phyloP scores from a whole-genome alignment of 1,140 invertebrate genomes.

The Heliconius nattereri region DNA sequence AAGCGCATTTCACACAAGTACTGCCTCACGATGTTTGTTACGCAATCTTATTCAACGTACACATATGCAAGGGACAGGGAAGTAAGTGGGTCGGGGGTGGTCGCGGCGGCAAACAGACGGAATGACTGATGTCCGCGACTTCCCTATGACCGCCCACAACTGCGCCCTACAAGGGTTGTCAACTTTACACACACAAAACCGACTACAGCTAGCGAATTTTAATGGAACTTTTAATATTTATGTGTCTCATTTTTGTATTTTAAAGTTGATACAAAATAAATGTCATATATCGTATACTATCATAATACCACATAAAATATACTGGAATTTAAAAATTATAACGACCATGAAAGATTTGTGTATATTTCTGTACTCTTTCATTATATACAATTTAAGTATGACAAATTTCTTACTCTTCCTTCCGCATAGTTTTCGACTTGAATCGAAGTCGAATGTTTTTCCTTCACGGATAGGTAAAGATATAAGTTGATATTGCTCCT shows the following conservation, averaged over 20 bases:
- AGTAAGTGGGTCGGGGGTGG: slow-evolving; percentile 14
- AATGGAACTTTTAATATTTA: neutral
- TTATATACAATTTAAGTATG: no score
- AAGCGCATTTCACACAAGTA: neutral
- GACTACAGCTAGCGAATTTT: neutral
- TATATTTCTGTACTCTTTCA: no score
- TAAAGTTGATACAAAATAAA: neutral
- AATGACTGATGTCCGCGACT: slow-evolving; percentile 20
- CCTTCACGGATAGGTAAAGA: no score
- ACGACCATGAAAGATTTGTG: no score
- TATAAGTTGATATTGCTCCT: no score
- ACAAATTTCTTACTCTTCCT: no score
- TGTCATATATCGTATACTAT: neutral
- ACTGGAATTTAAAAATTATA: no score
- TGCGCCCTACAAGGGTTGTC: slow-evolving; percentile 3
- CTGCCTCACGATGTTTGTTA: neutral
- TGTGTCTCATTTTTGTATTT: neutral
- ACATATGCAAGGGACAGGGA: neutral
- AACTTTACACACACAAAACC: neutral
- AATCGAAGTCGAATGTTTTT: no score
- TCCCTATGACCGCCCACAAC: slow-evolving; percentile 11
- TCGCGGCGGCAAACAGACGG: slow-evolving; percentile 11
- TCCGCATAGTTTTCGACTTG: no score
- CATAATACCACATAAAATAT: neutral
- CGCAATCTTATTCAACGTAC: slow-evolving; percentile 7